Base-by-base conservation (phyloP, 2,113 vertebrate species). In the Lathamus discolor region DNA sequence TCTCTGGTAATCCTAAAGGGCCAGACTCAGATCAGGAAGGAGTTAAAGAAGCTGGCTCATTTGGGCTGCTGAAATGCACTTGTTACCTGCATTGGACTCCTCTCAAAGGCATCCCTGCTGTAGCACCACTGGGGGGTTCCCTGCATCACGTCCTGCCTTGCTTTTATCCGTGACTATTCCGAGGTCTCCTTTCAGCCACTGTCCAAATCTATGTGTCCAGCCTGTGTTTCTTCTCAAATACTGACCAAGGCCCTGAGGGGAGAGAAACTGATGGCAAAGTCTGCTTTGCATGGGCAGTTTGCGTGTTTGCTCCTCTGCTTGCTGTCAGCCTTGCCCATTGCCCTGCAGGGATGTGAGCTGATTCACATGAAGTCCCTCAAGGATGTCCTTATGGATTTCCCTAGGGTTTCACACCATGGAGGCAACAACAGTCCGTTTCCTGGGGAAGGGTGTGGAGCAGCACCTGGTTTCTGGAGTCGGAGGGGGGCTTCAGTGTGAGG, bases 61-160 rank as follows among this genome's bases (percentile, higher is more conserved):
- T 51, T 1, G 1, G 23, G 57, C 43, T 92, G 73, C 66, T 3
- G 5, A 79, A 78, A 72, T 49, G 19, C 28, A 66, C 1, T 1
- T 89, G 69, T 77, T 86, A 64, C 69, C 4, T 6, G 51, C 72
- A 4, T 7, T 86, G 83, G 75, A 16, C 29, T 82, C 35, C 48
- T 23, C 67, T 75, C 69, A 55, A 3, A 46, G 0, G 0, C 23
- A 59, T 66, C 39, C 44, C 17, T 0, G 4, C 49, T 27, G 35
- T 39, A 72, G 28, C 51, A 24, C 4, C 28, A 10, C 28, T 33
- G 19, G 19, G 61, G 20, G 13, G n/a, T 69, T 83, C 61, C 28
- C n/a, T 29, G 3, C 1, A 7, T 51, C 52, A 10, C 1, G 0
- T 46, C 31, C 74, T 62, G 39, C 35, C 39, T 85, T 52, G 51